Conservation (phyloP, 2,797 vertebrate genomes). For the Poeciliopsis paucimaculata region DNA sequence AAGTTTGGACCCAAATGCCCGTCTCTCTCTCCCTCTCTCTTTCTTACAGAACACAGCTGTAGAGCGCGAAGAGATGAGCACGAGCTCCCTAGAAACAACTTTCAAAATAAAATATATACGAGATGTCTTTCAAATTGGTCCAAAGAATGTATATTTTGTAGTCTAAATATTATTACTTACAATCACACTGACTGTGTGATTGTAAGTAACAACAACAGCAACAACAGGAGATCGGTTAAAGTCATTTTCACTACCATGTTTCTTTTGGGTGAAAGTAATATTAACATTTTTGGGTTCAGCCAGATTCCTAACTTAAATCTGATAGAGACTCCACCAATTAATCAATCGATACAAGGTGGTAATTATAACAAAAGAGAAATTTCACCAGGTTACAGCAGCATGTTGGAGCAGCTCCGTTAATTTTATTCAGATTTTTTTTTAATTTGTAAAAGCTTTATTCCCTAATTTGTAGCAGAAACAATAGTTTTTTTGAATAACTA, state of each 20-base stretch:
- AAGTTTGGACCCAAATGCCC: slow-evolving; percentile 25
- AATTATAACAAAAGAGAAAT: too few species aligned
- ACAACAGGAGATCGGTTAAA: neutral
- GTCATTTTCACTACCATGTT: neutral
- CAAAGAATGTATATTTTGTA: neutral
- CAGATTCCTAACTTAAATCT: too few species aligned
- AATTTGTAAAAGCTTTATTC: too few species aligned
- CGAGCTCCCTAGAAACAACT: neutral
- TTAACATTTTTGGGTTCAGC: too few species aligned
- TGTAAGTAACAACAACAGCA: neutral
- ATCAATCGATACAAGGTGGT: neutral
- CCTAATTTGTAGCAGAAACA: too few species aligned
- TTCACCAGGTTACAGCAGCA: too few species aligned
- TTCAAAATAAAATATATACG: slow-evolving; percentile 54
- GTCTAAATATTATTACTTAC: neutral
- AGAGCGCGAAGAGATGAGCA: neutral
- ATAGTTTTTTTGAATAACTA: too few species aligned
- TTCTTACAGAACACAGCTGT: neutral
- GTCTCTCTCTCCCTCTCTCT: neutral
- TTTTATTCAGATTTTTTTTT: neutral
- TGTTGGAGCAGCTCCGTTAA: neutral
- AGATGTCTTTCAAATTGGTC: neutral
- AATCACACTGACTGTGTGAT: neutral
- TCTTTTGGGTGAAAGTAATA: neutral
- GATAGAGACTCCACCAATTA: neutral